phyloP scores from a whole-genome alignment of 2,797 vertebrate genomes.

The Prunella strophiata region DNA sequence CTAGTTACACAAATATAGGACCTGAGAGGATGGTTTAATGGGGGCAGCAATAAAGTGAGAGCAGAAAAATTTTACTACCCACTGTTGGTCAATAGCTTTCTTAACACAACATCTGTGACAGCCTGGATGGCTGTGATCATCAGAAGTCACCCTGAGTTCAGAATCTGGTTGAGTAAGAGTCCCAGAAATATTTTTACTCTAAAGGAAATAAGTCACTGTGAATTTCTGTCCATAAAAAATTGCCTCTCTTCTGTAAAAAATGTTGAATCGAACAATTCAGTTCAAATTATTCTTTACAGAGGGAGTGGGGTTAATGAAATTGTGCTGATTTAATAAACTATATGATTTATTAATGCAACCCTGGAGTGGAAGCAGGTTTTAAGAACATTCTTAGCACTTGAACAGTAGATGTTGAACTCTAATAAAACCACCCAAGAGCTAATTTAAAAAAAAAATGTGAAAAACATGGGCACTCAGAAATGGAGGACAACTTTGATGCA shows the following conservation, averaged over 20 bases:
- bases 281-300: not conserved
- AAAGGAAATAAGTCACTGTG: not conserved
- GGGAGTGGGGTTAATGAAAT: not conserved
- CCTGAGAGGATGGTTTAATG: conserved; percentile 65
- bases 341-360: not conserved
- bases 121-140: not conserved
- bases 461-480: not conserved
- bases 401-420: not conserved
- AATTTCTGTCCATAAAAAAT: not conserved
- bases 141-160: not conserved
- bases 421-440: not conserved
- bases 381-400: not conserved
- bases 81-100: conserved; percentile 58
- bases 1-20: conserved; percentile 55
- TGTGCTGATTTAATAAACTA: not conserved
- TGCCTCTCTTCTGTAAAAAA: not conserved
- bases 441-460: not conserved
- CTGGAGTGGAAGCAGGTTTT: not conserved
- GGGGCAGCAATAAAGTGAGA: conserved; percentile 66
- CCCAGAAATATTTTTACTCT: not conserved
- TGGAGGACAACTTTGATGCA: not conserved
- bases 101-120: conserved; percentile 64
- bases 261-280: not conserved
- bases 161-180: not conserved
- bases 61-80: conserved; percentile 59